Base-by-base conservation (phyloP, 2,888 invertebrate genomes). In the Eilema griseolum region DNA sequence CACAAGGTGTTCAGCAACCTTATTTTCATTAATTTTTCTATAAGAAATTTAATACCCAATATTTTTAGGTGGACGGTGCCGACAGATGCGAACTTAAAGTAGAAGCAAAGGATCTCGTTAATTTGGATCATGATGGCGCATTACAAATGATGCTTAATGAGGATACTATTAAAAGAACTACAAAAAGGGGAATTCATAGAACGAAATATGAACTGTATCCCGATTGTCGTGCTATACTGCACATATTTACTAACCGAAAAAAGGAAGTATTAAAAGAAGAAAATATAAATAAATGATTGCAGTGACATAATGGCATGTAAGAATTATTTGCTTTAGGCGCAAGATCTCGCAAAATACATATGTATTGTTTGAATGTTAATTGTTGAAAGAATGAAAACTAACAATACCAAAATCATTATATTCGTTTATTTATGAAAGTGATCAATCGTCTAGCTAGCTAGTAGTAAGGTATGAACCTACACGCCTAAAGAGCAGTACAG, bases 71-170 rank as follows among this genome's bases (percentile, higher is more conserved):
- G 65, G 95, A 95, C 80, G 95, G 95, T 67, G 91, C 90, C 41
- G 92, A 95, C 68, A 87, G 90, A 67, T 92, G 93, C 77, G 91
- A 93, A 70, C 85, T 95, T 41, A 94, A 93, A 89, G 83, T 95
- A 72, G 88, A 88, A 79, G 88, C 94, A 23, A 76, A 69, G 31
- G 88, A 93, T 67, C 85, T 95, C 10, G 78, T 83, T n/a, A 82
- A 85, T 61, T 76, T 95, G 62, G 85, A 83, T 61, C 82, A 90
- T 72, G 89, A 92, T 37, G 83, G 88, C 72, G 95, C 94, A 31
- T 75, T 95, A 70, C 81, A 93, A 79, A 84, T 93, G 56, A 90
- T 92, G 90, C 74, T 92, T 2, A 84, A 87, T n/a, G 87, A 95
- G 80, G 85, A 91, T 70, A 61, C 84, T 12, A 89, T 95, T 37